Conservation (phyloP, 2,113 vertebrate species). For the Arvicanthis niloticus region DNA sequence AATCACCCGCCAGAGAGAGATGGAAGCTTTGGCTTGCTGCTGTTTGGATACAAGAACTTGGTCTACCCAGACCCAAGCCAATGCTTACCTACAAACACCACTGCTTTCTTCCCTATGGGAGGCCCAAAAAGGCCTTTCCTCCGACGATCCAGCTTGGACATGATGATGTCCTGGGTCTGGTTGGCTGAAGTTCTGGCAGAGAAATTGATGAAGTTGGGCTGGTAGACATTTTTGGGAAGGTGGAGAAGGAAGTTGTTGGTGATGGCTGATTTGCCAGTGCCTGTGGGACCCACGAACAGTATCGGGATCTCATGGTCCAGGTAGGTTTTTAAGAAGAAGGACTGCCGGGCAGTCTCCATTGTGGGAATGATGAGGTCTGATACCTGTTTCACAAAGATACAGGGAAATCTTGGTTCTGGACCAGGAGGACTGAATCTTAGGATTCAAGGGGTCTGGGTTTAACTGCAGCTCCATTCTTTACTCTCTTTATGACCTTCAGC, state of each 20-base stretch:
- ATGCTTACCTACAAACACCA: conserved; percentile 94
- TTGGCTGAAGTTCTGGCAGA: conserved; percentile 95
- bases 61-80: not conserved
- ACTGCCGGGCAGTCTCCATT: conserved; percentile 94
- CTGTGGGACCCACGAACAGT: conserved; percentile 96
- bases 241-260: conserved; percentile 93
- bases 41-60: not conserved
- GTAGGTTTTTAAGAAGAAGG: conserved; percentile 93
- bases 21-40: not conserved
- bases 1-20: not conserved
- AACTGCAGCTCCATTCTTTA: not conserved
- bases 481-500: not conserved
- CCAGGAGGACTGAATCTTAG: not conserved
- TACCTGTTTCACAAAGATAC: conserved; percentile 85
- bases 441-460: not conserved
- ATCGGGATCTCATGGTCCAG: conserved; percentile 90
- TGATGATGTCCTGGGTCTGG: conserved; percentile 96
- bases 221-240: conserved; percentile 91
- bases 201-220: conserved; percentile 94
- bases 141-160: conserved; percentile 94
- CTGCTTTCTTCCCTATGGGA: conserved; percentile 91
- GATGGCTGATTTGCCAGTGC: conserved; percentile 95
- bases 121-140: conserved; percentile 94
- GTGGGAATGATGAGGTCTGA: conserved; percentile 96
- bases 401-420: not conserved